A percentile compares a stretch with the other conserved stretches of the same genome.
Evolutionary conservation across 1,140 invertebrate genomes (phyloP).

Genomic region (Tetramorium simillimum): DNA sequence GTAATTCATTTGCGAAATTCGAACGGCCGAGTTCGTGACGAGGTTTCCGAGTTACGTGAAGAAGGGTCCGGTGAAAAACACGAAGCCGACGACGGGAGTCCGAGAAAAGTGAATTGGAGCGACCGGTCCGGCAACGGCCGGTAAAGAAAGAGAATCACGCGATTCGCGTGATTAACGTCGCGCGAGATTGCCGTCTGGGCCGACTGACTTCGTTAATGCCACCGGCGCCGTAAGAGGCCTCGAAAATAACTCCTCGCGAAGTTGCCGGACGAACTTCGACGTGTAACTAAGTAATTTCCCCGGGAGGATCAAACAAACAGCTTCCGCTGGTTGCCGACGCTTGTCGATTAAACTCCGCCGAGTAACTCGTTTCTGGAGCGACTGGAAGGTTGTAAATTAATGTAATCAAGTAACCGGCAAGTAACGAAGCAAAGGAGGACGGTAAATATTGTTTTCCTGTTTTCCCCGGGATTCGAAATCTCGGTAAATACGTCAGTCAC

Average conservation of each 20-base stretch:
- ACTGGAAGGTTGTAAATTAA: slow-evolving; percentile 46
- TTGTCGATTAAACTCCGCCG: slow-evolving; percentile 50
- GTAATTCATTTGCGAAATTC: neutral
- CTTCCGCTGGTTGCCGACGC: slow-evolving; percentile 37
- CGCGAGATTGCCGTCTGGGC: slow-evolving; percentile 18
- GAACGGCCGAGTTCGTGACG: neutral
- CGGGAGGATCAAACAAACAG: slow-evolving; percentile 57
- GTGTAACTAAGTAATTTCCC: slow-evolving; percentile 53
- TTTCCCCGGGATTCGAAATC: slow-evolving; percentile 17
- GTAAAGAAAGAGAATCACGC: neutral
- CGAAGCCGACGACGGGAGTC: neutral
- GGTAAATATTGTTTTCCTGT: slow-evolving; percentile 40
- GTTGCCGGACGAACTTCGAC: slow-evolving; percentile 49
- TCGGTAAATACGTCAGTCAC: neutral
- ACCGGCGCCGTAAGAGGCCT: slow-evolving; percentile 7
- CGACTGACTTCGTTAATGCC: slow-evolving; percentile 34
- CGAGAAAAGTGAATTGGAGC: neutral
- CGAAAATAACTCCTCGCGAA: slow-evolving; percentile 39
- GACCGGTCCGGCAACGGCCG: neutral
- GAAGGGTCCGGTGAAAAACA: neutral
- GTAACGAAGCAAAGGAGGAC: neutral
- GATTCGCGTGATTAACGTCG: slow-evolving; percentile 28
- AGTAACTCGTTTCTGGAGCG: slow-evolving; percentile 49
- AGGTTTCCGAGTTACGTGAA: neutral
- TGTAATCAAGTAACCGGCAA: slow-evolving; percentile 48